These are phyloP conservation scores for Cataglyphis albicans DNA, from an alignment of 2,888 invertebrate species.

Conservation along the genomic window DNA sequence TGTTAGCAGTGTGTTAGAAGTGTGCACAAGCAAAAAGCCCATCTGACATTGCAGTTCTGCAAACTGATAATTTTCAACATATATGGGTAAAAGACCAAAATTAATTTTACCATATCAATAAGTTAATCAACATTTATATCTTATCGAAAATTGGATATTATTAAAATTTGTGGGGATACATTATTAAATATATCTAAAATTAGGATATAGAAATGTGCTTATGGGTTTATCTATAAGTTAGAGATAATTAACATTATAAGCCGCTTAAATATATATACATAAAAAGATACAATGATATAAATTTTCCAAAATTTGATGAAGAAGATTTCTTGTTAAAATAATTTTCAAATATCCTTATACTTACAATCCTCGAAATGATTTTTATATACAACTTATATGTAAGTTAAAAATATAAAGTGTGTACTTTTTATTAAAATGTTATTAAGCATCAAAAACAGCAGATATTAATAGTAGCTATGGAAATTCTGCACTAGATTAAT, in stretches of 20 bases:
- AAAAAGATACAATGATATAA: background rate
- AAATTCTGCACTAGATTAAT: slow-evolving; percentile 43
- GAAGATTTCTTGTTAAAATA: slow-evolving; percentile 4
- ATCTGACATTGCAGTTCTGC: slow-evolving; percentile 60
- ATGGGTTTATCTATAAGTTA: slow-evolving; percentile 29
- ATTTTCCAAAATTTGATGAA: background rate
- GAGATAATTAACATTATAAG: slow-evolving; percentile 5
- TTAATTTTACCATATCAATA: slow-evolving; percentile 41
- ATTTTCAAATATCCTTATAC: background rate
- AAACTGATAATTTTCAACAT: slow-evolving; percentile 48
- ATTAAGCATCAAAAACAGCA: slow-evolving; percentile 31
- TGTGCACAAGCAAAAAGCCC: slow-evolving; percentile 75
- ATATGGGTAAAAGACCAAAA: slow-evolving; percentile 44
- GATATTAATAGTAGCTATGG: slow-evolving; percentile 32
- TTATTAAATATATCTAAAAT: slow-evolving; percentile 25
- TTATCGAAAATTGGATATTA: slow-evolving; percentile 37
- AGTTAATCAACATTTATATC: slow-evolving; percentile 39
- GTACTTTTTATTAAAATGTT: slow-evolving; percentile 13
- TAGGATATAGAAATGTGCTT: slow-evolving; percentile 3
- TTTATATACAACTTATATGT: slow-evolving; percentile 6
- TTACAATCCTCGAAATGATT: slow-evolving; percentile 3
- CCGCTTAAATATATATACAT: background rate
- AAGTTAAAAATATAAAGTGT: background rate
- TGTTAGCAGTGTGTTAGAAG: slow-evolving; percentile 78
- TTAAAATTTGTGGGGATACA: slow-evolving; percentile 44